These are phyloP conservation scores for Lateolabrax maculatus DNA, from an alignment of 2,797 vertebrate genomes.

Conservation along the genomic window DNA sequence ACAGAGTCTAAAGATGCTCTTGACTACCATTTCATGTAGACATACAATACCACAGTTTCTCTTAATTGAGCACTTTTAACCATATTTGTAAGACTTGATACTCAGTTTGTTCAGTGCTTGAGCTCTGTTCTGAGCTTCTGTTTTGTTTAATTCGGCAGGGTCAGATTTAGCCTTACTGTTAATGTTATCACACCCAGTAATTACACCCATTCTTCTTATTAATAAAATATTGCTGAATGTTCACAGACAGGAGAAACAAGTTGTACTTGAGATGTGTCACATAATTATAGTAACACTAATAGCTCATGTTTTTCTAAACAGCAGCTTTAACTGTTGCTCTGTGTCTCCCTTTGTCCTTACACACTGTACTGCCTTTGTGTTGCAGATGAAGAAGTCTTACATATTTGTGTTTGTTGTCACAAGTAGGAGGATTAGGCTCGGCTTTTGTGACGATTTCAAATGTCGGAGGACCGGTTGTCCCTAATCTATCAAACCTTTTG, in stretches of 20 bases:
- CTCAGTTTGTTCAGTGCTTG: not conserved
- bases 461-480: conserved; percentile 1
- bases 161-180: not conserved
- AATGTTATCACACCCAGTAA: not conserved
- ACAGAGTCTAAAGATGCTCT: not conserved
- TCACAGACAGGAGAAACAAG: not conserved
- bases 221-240: not conserved
- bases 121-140: not conserved
- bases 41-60: not conserved
- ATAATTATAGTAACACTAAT: not conserved
- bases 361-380: conserved; percentile 61
- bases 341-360: not conserved
- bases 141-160: too few relatives aligned
- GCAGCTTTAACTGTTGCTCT: not conserved
- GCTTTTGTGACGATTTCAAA: not conserved
- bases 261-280: not conserved
- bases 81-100: too few relatives aligned
- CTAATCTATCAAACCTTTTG: conserved; percentile 9
- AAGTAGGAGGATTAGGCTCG: conserved; percentile 16
- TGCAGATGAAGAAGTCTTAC: conserved; percentile 23
- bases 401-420: conserved; percentile 39
- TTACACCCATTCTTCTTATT: not conserved
- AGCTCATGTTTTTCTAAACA: not conserved
- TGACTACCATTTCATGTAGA: not conserved
- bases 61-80: too few relatives aligned